Percentiles rank a stretch among this genome's conserved stretches.
These are phyloP conservation scores for Petrolisthes manimaculis DNA, from an alignment of 2,888 invertebrate genomes.

Conservation along the genomic window DNA sequence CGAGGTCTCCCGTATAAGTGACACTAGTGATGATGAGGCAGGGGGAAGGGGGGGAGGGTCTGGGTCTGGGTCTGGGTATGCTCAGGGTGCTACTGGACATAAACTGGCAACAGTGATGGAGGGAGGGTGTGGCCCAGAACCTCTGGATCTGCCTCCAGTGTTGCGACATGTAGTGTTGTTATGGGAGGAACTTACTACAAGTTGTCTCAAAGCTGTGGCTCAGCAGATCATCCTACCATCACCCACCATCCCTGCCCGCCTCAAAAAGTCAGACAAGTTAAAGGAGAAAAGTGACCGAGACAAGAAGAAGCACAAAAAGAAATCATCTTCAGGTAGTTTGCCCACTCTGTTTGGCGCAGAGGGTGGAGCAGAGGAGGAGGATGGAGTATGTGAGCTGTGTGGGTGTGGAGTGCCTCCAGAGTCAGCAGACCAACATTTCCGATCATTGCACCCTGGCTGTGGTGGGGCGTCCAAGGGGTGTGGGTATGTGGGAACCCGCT, in stretches of 20 bases:
- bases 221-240: slow-evolving; percentile 77
- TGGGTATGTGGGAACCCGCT: slow-evolving; percentile 87
- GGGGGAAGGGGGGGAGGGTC: slow-evolving; percentile 75
- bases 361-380: slow-evolving; percentile 68
- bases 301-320: slow-evolving; percentile 76
- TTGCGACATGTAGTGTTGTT: slow-evolving; percentile 86
- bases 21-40: slow-evolving; percentile 65
- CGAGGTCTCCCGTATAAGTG: slow-evolving; percentile 55
- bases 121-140: slow-evolving; percentile 49
- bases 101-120: slow-evolving; percentile 65
- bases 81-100: slow-evolving; percentile 50
- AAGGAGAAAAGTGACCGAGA: slow-evolving; percentile 72
- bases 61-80: slow-evolving; percentile 68
- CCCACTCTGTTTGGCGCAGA: slow-evolving; percentile 66
- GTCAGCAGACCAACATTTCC: slow-evolving; percentile 81
- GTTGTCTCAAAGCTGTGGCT: slow-evolving; percentile 72
- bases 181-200: slow-evolving; percentile 84
- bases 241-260: slow-evolving; percentile 71
- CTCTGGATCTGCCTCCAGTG: slow-evolving; percentile 80
- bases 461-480: slow-evolving; percentile 86
- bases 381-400: slow-evolving; percentile 86
- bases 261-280: slow-evolving; percentile 69
- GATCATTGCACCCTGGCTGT: slow-evolving; percentile 90
- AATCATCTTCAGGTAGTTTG: slow-evolving; percentile 66
- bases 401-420: slow-evolving; percentile 74